Evolutionary conservation across 2,888 invertebrate species (phyloP), one percentile per base, ranked within the genome.

Genomic region (Gryllus longicercus): DNA sequence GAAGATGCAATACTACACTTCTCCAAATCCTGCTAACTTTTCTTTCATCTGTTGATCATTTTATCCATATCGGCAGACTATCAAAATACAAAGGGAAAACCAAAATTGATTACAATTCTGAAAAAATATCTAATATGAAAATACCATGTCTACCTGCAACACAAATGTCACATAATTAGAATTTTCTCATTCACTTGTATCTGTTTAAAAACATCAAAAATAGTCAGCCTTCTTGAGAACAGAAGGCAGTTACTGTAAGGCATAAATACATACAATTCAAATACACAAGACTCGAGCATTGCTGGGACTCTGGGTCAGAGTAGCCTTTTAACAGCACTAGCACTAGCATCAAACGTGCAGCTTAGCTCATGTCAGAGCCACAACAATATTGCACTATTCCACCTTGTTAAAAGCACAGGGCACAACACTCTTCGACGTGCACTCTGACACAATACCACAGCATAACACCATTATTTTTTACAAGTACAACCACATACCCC

Each of bases 31-130:
- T 38, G 38, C 38, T 38, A 38, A 38, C 38, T 8, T 38, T 38
- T 38, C 38, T 38, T 38, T 38, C 8, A 38, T 38, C 38, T 38
- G 38, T 38, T 38, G 38, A 38, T 38, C 38, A 38, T 38, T 38
- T 0, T 38, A 38, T 38, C 38, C 38, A 38, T 8, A 38, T 38
- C 38, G 8, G 38, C 38, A 38, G 38, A 38, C 38, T 38, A 38
- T 38, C 38, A 38, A 38, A 38, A 38, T 38, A 38, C 38, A 38
- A 38, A 38, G 38, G 38, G 38, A 38, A 63, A 63, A 63, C 63
- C n/a, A n/a, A 63, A 63, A 63, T 63, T 63, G 63, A 63, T 63
- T n/a, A 63, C 63, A 63, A 63, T 63, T 63, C 63, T 63, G 63
- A 63, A 63, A 63, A 63, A 63, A 63, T 63, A 63, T 63, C 63